A percentile compares a stretch with the other conserved stretches of the same genome.
Evolutionary conservation across 2,797 vertebrate species (phyloP).

Genomic region (Falco cherrug): DNA sequence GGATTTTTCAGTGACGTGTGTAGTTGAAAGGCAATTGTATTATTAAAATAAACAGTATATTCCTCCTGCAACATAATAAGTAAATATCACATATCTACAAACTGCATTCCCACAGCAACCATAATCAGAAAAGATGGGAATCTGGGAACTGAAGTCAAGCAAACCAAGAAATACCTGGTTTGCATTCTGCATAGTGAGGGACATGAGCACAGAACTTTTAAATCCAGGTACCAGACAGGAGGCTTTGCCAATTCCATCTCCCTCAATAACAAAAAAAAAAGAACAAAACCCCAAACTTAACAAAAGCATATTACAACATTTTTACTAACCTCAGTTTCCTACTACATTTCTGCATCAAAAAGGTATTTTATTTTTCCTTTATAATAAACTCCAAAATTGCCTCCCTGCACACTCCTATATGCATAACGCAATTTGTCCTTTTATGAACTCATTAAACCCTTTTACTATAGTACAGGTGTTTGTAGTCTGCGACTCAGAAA

Average conservation of each 20-base stretch:
- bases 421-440: neutral
- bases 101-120: neutral
- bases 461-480: neutral
- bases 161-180: neutral
- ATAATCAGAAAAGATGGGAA: neutral
- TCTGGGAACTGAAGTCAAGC: neutral
- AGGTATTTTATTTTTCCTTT: neutral
- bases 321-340: neutral
- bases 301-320: neutral
- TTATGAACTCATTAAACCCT: neutral
- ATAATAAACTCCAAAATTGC: neutral
- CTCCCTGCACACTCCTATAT: neutral
- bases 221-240: neutral
- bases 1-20: fast-evolving
- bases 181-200: neutral
- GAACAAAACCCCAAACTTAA: fast-evolving
- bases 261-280: neutral
- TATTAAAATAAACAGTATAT: neutral
- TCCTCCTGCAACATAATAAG: neutral
- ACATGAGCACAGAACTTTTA: neutral
- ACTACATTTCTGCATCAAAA: neutral
- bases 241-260: too few species aligned
- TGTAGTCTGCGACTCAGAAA: neutral
- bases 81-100: neutral
- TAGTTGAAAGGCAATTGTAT: neutral